Evolutionary conservation across 2,113 vertebrate genomes (phyloP).

Genomic region (Chionomys nivalis): DNA sequence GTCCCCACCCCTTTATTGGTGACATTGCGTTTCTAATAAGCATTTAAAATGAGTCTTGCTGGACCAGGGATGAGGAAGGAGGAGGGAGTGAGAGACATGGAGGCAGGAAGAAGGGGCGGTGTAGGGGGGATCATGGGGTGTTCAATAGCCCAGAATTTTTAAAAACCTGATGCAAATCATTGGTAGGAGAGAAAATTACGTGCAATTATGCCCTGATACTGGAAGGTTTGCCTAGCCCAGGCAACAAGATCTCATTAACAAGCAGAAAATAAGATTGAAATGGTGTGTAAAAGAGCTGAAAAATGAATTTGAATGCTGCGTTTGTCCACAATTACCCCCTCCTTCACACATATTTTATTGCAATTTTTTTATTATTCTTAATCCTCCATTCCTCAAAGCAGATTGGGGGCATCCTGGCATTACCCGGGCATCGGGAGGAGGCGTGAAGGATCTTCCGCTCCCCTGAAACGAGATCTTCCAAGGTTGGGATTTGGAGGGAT

Average conservation of each 20-base stretch:
- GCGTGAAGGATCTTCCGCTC: constrained; percentile 94
- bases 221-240: constrained; percentile 98
- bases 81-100: constrained; percentile 78
- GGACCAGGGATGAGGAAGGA: constrained; percentile 83
- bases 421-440: constrained; percentile 92
- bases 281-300: constrained; percentile 99
- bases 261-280: constrained; percentile 99
- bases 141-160: constrained; percentile 91
- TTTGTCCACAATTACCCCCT: constrained; percentile 99
- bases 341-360: constrained; percentile 99
- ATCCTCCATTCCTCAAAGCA: constrained; percentile 98
- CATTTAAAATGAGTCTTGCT: constrained; percentile 90
- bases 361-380: constrained; percentile 95
- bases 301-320: constrained; percentile 99
- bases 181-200: constrained; percentile 97
- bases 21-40: constrained; percentile 87
- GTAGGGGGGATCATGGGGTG: constrained; percentile 78
- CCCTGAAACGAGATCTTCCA: constrained; percentile 87
- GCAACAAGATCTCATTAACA: constrained; percentile 99
- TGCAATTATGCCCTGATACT: constrained; percentile 99
- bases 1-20: constrained; percentile 66
- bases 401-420: constrained; percentile 99
- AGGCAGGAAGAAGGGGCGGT: constrained; percentile 79
- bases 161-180: constrained; percentile 96
- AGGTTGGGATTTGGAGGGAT: constrained; percentile 85